Percentiles rank a stretch among this genome's conserved stretches.
Evolutionary conservation across 2,888 invertebrate genomes (phyloP).

Genomic region (Laspeyria flexula): DNA sequence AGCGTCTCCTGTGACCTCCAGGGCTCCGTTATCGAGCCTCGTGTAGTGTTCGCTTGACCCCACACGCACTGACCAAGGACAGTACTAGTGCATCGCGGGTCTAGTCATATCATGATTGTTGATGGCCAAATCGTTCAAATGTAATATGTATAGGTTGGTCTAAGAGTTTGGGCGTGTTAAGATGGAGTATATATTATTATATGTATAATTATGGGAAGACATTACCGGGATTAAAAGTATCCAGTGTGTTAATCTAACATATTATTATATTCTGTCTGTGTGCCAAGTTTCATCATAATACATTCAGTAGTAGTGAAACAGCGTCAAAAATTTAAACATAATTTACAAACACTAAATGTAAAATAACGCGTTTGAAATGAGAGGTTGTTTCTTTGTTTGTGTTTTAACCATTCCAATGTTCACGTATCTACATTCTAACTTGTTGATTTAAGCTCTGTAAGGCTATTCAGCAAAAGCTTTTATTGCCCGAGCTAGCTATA

Average conservation of each 20-base stretch:
- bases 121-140: conserved; percentile 71
- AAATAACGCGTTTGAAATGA: too few relatives aligned
- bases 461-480: conserved; percentile 4
- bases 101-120: conserved; percentile 56
- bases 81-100: conserved; percentile 52
- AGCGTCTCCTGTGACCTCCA: conserved; percentile 87
- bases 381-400: too few relatives aligned
- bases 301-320: too few relatives aligned
- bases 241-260: too few relatives aligned
- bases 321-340: too few relatives aligned
- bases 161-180: conserved; percentile 37
- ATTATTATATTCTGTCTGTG: too few relatives aligned
- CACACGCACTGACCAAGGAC: conserved; percentile 62
- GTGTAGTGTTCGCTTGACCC: conserved; percentile 84
- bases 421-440: conserved; percentile 2
- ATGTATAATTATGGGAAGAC: too few relatives aligned
- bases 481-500: conserved; percentile 6
- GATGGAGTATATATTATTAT: neutral
- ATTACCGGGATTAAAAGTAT: too few relatives aligned
- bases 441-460: conserved; percentile 13
- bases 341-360: too few relatives aligned
- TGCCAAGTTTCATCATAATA: too few relatives aligned
- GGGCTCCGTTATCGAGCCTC: conserved; percentile 89
- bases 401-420: neutral
- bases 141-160: conserved; percentile 42